Conservation (phyloP, 2,888 invertebrate species). For the Crioceris asparagi region DNA sequence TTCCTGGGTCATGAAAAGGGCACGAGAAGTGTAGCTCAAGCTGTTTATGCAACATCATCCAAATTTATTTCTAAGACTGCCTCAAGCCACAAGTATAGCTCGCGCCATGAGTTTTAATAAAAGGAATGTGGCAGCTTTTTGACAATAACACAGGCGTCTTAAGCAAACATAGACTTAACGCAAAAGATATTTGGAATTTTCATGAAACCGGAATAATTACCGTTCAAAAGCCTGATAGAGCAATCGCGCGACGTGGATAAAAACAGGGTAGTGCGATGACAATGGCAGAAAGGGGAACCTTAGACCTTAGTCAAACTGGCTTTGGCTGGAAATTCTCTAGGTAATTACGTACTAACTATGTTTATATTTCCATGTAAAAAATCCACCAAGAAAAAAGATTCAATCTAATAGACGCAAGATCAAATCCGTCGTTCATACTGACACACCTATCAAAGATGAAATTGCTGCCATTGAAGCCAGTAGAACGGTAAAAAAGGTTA, state of each 20-base stretch:
- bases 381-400: too few species aligned
- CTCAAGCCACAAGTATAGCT: background rate
- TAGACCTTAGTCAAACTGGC: slow-evolving; percentile 2
- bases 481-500: too few species aligned
- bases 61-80: too few species aligned
- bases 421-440: slow-evolving; percentile 23
- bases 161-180: slow-evolving; percentile 1
- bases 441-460: slow-evolving; percentile 24
- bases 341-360: background rate
- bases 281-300: slow-evolving; percentile 5
- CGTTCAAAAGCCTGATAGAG: slow-evolving; percentile 6
- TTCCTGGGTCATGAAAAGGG: too few species aligned
- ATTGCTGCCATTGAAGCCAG: slow-evolving; percentile 21
- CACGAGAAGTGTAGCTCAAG: too few species aligned
- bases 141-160: too few species aligned
- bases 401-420: too few species aligned
- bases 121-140: too few species aligned
- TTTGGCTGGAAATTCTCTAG: background rate
- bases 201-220: slow-evolving; percentile 7
- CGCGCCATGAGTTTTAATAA: background rate
- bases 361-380: too few species aligned
- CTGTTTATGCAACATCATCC: too few species aligned
- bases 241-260: slow-evolving; percentile 6
- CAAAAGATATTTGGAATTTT: slow-evolving; percentile 6
- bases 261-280: slow-evolving; percentile 7